Percentiles rank a stretch among this genome's conserved stretches.
Conservation (phyloP, 2,888 invertebrate species). For the Cinara cedri region DNA sequence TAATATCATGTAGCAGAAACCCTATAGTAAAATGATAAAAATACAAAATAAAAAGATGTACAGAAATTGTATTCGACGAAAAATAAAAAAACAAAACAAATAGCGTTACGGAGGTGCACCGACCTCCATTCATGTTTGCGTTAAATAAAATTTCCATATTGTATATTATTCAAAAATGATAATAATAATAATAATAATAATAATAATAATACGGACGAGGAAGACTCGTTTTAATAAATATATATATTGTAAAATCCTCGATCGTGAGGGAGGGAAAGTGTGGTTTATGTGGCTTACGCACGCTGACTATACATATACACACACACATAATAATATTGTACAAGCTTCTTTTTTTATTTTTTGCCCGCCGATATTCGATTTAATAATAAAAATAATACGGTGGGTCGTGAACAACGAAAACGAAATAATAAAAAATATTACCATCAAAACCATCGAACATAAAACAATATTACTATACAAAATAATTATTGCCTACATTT, state of each 20-base stretch:
- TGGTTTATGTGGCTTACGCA: slow-evolving; percentile 1
- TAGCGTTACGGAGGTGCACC: not conserved
- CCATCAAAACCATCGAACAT: not conserved
- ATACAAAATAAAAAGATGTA: too few species aligned
- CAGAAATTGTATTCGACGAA: too few species aligned
- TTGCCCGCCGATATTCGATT: slow-evolving; percentile 4
- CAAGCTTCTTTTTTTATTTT: not conserved
- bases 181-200: not conserved
- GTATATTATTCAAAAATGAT: not conserved
- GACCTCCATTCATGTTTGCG: not conserved
- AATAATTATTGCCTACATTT: too few species aligned
- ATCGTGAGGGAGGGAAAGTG: too few species aligned
- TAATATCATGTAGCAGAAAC: too few species aligned
- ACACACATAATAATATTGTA: not conserved
- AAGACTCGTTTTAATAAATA: slow-evolving; percentile 26
- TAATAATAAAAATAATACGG: slow-evolving; percentile 17
- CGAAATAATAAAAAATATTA: slow-evolving; percentile 20
- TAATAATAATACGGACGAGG: not conserved
- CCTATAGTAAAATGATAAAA: too few species aligned
- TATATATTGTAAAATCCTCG: slow-evolving; percentile 23
- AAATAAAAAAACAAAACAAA: too few species aligned
- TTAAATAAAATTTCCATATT: slow-evolving; percentile 10
- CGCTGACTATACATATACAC: not conserved
- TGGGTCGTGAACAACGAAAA: slow-evolving; percentile 9
- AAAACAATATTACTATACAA: slow-evolving; percentile 5